Evolutionary conservation across 2,797 vertebrate species (phyloP).

Genomic region (Poecilia picta): DNA sequence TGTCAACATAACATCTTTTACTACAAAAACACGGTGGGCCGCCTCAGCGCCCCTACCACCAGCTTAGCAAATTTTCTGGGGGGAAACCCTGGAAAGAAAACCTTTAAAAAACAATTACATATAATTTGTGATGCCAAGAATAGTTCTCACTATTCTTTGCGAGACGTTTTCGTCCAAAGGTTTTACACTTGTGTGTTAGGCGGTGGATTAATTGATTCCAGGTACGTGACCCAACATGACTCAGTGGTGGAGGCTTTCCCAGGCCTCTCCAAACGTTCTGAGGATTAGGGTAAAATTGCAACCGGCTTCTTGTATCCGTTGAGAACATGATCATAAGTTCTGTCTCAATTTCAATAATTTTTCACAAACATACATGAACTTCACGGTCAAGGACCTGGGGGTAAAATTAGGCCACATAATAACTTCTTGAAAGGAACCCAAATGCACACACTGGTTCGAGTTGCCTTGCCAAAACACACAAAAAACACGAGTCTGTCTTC

Average conservation of each 20-base stretch:
- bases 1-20: no score
- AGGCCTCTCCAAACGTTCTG: conserved; percentile 55
- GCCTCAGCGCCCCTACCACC: no score
- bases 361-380: conserved; percentile 19
- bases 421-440: not conserved
- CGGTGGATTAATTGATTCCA: conserved; percentile 49
- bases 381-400: conserved; percentile 29
- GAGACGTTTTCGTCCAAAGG: not conserved
- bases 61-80: no score
- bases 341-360: conserved; percentile 29
- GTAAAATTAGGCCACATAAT: conserved; percentile 9
- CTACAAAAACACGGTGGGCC: no score
- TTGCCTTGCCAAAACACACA: conserved; percentile 9
- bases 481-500: conserved; percentile 13
- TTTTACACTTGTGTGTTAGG: not conserved
- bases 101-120: not conserved
- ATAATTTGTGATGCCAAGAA: not conserved
- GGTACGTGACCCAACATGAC: conserved; percentile 38
- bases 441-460: conserved; percentile 27
- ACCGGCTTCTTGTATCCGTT: conserved; percentile 43
- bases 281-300: conserved; percentile 52
- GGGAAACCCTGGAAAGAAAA: not conserved
- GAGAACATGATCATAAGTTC: conserved; percentile 3
- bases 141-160: not conserved
- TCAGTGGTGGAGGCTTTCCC: conserved; percentile 30